Conservation (phyloP, 1,140 invertebrate species). For the Luehdorfia chinensis region DNA sequence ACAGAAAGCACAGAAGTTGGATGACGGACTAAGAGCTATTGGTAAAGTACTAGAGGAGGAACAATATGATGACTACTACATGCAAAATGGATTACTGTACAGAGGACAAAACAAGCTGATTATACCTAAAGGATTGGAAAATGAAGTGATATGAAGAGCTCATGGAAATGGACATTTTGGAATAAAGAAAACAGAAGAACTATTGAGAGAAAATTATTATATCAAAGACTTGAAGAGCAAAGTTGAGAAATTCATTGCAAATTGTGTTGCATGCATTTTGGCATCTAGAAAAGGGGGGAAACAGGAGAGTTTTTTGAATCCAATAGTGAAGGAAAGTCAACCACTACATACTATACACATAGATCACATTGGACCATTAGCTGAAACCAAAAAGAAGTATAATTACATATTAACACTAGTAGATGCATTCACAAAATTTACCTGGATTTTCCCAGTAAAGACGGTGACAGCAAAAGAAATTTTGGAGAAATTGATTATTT, state of each 20-base stretch:
- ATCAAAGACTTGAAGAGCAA: conserved; percentile 41
- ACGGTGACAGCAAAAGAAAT: conserved; percentile 36
- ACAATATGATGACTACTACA: neutral
- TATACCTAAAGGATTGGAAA: conserved; percentile 33
- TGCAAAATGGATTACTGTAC: conserved; percentile 9
- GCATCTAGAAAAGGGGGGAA: conserved; percentile 51
- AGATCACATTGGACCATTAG: conserved; percentile 59
- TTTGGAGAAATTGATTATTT: conserved; percentile 31
- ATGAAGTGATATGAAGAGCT: conserved; percentile 30
- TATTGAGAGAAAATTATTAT: conserved; percentile 46
- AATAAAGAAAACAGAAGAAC: conserved; percentile 41
- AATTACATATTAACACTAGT: conserved; percentile 53
- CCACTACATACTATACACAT: conserved; percentile 46
- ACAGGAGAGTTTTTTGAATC: conserved; percentile 45
- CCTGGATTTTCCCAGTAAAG: conserved; percentile 50
- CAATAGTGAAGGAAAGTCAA: conserved; percentile 33
- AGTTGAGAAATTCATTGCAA: conserved; percentile 40
- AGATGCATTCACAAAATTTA: conserved; percentile 62
- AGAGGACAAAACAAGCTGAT: conserved; percentile 22
- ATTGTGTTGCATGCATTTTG: conserved; percentile 54
- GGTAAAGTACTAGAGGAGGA: neutral
- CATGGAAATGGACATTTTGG: conserved; percentile 47
- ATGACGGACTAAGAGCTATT: neutral
- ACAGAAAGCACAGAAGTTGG: neutral
- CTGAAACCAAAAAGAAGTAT: conserved; percentile 51